phyloP scores from a whole-genome alignment of 2,113 vertebrate genomes.

The Heptranchias perlo region DNA sequence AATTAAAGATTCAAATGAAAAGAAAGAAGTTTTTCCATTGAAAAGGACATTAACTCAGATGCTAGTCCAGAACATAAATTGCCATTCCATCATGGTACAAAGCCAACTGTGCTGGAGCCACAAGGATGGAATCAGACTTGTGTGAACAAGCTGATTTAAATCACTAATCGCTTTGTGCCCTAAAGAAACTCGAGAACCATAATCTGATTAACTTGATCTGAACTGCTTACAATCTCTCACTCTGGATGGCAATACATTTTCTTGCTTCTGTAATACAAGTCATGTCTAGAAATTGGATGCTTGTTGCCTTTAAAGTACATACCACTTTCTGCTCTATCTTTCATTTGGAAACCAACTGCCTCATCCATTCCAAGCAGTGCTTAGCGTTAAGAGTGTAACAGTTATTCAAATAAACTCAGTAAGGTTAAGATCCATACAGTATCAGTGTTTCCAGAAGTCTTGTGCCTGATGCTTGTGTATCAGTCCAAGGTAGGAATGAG shows the following conservation, averaged over 20 bases:
- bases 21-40: neutral
- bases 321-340: neutral
- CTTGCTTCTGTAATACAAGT: neutral
- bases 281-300: neutral
- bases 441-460: neutral
- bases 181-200: neutral
- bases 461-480: neutral
- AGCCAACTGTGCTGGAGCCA: neutral
- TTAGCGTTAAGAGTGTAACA: neutral
- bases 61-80: neutral
- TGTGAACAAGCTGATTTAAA: slow-evolving; percentile 7
- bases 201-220: slow-evolving; percentile 3
- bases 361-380: too few species aligned
- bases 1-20: neutral
- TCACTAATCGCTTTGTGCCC: neutral
- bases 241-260: neutral
- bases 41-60: neutral
- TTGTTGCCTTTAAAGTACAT: neutral
- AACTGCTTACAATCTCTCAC: slow-evolving; percentile 22
- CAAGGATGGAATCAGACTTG: neutral
- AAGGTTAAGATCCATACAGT: neutral
- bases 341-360: neutral
- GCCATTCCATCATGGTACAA: neutral
- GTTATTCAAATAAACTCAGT: neutral
- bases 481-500: neutral